These are phyloP conservation scores for Chauna torquata DNA, from an alignment of 2,113 vertebrate species.

Conservation along the genomic window DNA sequence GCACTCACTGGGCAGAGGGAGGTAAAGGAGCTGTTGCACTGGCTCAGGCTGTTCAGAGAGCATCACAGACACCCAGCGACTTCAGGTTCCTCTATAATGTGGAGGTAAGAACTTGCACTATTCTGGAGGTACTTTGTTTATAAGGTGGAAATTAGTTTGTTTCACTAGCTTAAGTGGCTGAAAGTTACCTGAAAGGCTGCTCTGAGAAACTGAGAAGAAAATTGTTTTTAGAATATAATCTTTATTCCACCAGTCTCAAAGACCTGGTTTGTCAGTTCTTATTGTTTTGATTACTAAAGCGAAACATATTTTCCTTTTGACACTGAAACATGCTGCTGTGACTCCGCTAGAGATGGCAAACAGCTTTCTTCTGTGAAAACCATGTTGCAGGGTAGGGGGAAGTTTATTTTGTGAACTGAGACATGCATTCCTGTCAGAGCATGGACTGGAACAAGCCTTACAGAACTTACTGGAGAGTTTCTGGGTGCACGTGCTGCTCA, in stretches of 20 bases:
- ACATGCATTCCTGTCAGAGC: neutral
- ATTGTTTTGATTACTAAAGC: neutral
- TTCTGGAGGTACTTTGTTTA: neutral
- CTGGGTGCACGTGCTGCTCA: neutral
- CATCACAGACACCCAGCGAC: constrained; percentile 83
- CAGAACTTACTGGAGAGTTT: neutral
- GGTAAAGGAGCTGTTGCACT: constrained; percentile 88
- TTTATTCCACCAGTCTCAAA: neutral
- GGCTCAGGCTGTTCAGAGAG: constrained; percentile 87
- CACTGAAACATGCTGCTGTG: neutral
- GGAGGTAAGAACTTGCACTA: constrained; percentile 74
- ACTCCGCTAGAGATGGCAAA: neutral
- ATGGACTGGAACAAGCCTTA: neutral
- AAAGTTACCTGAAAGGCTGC: neutral
- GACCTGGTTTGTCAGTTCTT: neutral
- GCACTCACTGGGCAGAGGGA: constrained; percentile 95
- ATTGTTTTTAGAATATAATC: neutral
- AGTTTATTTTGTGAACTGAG: neutral
- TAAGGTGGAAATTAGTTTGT: neutral
- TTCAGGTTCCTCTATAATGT: constrained; percentile 94
- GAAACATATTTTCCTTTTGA: neutral
- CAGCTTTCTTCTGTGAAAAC: neutral
- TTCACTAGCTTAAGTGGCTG: neutral
- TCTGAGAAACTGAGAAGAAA: neutral
- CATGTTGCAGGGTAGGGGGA: neutral